phyloP scores from a whole-genome alignment of 2,113 vertebrate genomes.

The Hiodon alosoides region DNA sequence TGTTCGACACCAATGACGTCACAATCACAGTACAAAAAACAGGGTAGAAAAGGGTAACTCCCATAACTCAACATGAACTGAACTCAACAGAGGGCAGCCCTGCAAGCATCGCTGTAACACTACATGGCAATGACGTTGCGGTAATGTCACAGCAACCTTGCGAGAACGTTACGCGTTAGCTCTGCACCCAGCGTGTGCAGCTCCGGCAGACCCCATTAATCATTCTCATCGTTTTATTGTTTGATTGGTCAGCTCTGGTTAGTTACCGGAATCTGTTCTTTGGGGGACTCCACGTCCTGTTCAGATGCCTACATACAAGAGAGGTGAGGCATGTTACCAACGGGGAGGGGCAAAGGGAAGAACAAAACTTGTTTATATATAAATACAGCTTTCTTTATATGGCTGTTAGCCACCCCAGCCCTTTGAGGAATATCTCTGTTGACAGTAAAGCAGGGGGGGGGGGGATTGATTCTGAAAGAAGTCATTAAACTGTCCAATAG shows the following conservation, averaged over 20 bases:
- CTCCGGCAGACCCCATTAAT: background rate
- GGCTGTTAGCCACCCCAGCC: too few relatives aligned
- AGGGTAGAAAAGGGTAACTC: too few relatives aligned
- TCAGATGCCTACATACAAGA: conserved; percentile 37
- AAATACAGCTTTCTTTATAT: too few relatives aligned
- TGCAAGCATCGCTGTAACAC: background rate
- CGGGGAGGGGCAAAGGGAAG: background rate
- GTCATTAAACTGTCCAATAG: too few relatives aligned
- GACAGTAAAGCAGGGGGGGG: too few relatives aligned
- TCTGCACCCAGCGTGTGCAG: background rate
- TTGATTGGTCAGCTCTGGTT: background rate
- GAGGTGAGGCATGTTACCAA: conserved; percentile 19
- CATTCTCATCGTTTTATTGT: background rate
- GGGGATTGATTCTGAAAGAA: too few relatives aligned
- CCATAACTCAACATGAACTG: background rate
- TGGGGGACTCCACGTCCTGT: conserved; percentile 41
- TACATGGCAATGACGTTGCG: background rate
- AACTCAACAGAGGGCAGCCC: background rate
- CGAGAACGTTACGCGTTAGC: background rate
- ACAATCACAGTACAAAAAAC: too few relatives aligned
- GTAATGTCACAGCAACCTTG: background rate
- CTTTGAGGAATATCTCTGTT: too few relatives aligned
- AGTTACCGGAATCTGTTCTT: conserved; percentile 45
- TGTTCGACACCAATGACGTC: too few relatives aligned
- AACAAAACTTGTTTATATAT: background rate